Percentiles rank a stretch among this genome's conserved stretches.
These are phyloP conservation scores for Indri indri DNA, from an alignment of 2,113 vertebrate genomes.

Conservation along the genomic window DNA sequence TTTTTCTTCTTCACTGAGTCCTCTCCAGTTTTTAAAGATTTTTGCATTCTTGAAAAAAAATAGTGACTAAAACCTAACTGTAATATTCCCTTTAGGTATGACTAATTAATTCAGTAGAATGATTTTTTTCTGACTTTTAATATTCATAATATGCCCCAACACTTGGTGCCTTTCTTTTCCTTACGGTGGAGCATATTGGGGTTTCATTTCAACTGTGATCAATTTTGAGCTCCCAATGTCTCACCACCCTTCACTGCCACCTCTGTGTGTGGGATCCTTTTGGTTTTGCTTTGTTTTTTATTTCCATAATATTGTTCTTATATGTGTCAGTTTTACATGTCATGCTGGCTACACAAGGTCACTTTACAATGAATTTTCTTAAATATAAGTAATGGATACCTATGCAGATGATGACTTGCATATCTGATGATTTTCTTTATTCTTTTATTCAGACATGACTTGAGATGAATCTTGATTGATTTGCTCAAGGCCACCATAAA, in stretches of 20 bases:
- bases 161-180: not conserved
- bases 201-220: not conserved
- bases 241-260: not conserved
- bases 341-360: not conserved
- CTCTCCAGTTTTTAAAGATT: not conserved
- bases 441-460: not conserved
- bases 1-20: not conserved
- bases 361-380: not conserved
- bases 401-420: not conserved
- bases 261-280: not conserved
- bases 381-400: not conserved
- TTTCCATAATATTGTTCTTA: not conserved
- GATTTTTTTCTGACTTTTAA: not conserved
- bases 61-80: not conserved
- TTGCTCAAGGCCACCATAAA: not conserved
- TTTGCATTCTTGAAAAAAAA: not conserved
- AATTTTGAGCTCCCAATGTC: not conserved
- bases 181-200: not conserved
- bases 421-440: not conserved
- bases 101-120: not conserved
- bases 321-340: not conserved
- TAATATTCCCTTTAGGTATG: not conserved
- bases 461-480: not conserved
- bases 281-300: not conserved
- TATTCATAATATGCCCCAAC: not conserved